Base-by-base conservation (phyloP, 1,140 invertebrate species). In the Zaprionus gabonicus region DNA sequence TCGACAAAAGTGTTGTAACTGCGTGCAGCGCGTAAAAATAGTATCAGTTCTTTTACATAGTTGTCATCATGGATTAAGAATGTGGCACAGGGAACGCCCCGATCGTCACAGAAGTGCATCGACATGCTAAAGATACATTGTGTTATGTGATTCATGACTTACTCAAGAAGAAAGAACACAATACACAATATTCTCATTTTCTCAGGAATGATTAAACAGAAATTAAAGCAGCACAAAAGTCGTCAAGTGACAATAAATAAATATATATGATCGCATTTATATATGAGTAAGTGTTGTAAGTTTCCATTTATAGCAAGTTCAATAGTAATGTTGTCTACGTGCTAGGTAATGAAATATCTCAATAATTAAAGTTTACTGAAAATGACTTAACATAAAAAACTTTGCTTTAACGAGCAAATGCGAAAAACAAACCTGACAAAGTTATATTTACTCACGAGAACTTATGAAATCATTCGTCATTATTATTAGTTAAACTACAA, bases 31-130 rank as follows among this genome's bases (percentile, higher is more conserved):
- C 46, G 10, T 25, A 80, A 49, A 86, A 86, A 86, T 88, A 86
- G 83, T 86, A 77, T 63, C 60, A 83, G n/a, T 60, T 75, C 70
- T 23, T 60, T 56, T 49, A 70, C 51, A 62, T 65, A 53, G 59
- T 77, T 77, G 68, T 76, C 68, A 64, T 77, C 72, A 77, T 57
- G 78, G 51, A 64, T 38, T 41, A 77, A 71, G 83, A 86, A 86
- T 86, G 82, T 71, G 69, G 41, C 63, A 65, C 36, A 53, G 62
- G 80, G 76, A 82, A 77, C 76, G 66, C 76, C 76, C 71, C 65
- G 51, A 60, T 73, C 67, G 62, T 62, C 53, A 58, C 49, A 62
- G 20, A 69, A 58, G 56, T 72, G 63, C 56, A 81, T 62, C 25
- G 60, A 20, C 53, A 77, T 63, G 62, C 41, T 73, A 68, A 15